These are phyloP conservation scores for Catamblyrhynchus diadema DNA, from an alignment of 2,797 vertebrate genomes.

Conservation along the genomic window DNA sequence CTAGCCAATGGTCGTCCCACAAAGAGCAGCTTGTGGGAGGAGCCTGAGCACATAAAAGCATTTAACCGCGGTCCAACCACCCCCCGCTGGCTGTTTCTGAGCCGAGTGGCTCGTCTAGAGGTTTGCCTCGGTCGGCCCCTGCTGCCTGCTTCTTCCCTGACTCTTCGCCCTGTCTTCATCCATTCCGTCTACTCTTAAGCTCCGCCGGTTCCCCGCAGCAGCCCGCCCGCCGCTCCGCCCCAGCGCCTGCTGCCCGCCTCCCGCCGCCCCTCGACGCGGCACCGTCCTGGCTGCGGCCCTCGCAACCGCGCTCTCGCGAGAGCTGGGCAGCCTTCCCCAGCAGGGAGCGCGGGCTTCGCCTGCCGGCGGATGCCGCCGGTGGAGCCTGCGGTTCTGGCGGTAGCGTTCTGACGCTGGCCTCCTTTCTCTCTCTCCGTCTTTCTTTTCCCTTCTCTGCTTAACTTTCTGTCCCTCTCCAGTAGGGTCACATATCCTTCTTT, in stretches of 20 bases:
- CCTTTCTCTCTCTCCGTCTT: background rate
- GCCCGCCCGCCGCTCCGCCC: accelerated
- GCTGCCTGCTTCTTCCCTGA: background rate
- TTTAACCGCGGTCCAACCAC: accelerated
- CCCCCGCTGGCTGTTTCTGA: background rate
- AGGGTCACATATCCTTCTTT: background rate
- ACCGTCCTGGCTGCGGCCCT: accelerated
- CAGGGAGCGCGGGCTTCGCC: background rate
- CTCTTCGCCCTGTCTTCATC: too few relatives aligned
- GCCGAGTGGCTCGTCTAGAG: accelerated
- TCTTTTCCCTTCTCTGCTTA: background rate
- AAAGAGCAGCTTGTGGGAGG: too few relatives aligned
- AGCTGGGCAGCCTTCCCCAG: too few relatives aligned
- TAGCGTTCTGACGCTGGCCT: accelerated
- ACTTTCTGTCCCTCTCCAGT: background rate
- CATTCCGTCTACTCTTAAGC: background rate
- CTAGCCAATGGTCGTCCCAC: too few relatives aligned
- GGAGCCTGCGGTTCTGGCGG: accelerated
- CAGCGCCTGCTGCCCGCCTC: accelerated
- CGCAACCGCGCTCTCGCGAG: background rate
- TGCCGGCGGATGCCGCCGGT: background rate
- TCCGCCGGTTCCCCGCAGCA: accelerated
- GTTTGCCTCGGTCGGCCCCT: too few relatives aligned
- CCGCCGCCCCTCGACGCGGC: accelerated
- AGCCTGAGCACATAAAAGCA: background rate